phyloP scores from a whole-genome alignment of 2,888 invertebrate genomes.

The Ferdinandea cuprea region DNA sequence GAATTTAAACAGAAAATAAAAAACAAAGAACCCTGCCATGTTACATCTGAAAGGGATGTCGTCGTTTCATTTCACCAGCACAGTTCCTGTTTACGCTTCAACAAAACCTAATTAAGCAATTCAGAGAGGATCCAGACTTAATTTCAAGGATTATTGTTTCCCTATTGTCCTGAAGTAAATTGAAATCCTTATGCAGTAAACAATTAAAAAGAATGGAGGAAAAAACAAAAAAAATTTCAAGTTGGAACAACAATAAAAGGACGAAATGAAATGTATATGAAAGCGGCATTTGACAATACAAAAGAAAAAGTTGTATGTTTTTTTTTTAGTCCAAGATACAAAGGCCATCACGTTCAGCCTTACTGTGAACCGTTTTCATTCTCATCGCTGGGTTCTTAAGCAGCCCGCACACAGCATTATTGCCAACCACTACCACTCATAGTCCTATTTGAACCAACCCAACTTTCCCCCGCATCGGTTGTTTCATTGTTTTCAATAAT shows the following conservation, averaged over 20 bases:
- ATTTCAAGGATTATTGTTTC: constrained; percentile 71
- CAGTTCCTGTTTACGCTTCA: constrained; percentile 66
- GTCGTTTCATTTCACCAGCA: constrained; percentile 36
- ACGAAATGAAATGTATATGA: constrained; percentile 60
- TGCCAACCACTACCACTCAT: constrained; percentile 15
- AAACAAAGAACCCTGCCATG: constrained; percentile 16
- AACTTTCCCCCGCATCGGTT: constrained; percentile 28
- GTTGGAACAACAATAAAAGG: constrained; percentile 47
- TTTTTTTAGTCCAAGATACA: constrained; percentile 32
- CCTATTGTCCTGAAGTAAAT: constrained; percentile 70
- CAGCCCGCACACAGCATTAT: constrained; percentile 50
- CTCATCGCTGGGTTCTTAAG: constrained; percentile 8
- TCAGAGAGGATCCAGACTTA: constrained; percentile 70
- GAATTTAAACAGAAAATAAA: too few species aligned
- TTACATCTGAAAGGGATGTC: constrained; percentile 37
- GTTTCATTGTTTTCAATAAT: constrained; percentile 74
- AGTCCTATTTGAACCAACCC: constrained; percentile 13
- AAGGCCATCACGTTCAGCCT: constrained; percentile 48
- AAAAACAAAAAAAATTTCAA: constrained; percentile 31
- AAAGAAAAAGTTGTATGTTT: constrained; percentile 50
- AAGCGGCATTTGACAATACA: constrained; percentile 68
- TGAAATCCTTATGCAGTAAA: constrained; percentile 72
- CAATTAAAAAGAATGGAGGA: constrained; percentile 69
- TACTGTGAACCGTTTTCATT: constrained; percentile 17
- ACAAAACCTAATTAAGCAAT: constrained; percentile 72